Evolutionary conservation across 2,888 invertebrate species (phyloP), one percentile per base, ranked within the genome.

Genomic region (Apamea sordens): DNA sequence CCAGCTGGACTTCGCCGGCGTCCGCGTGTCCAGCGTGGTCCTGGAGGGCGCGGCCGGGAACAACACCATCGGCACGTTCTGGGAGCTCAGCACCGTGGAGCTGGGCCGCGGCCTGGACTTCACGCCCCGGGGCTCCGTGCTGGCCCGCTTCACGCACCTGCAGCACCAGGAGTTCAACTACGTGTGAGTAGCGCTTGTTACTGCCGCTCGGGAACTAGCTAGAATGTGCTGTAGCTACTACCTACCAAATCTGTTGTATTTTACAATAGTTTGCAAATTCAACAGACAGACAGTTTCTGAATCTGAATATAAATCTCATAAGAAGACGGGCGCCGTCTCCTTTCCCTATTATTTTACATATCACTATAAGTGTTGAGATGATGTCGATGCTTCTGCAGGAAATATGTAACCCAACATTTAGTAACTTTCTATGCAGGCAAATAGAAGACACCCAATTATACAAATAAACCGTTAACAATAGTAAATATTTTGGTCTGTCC

Each of bases 51-150:
- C 95, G 24, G 97, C 97, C 0, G 97, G 97, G 0, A 89, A 92
- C 24, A 98, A 98, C 94, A 93, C 94, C 1, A 86, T 98, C 63
- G 94, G 95, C 81, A 98, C 98, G 0, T 98, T 97, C 94, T 99
- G 98, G 98, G 98, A 98, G 96, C 98, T 98, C 94, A 98, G 98
- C 78, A 98, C 98, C 72, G 97, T 98, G 86, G 98, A 99, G 91
- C 93, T 99, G 61, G 97, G 98, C 0, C 97, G 98, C 1, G 99
- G 99, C 0, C 97, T 99, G 92, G 98, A 99, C 95, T 99, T 99
- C 95, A 97, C 97, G 15, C 98, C 98, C 0, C 97, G 98, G 0
- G 98, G 98, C 70, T 94, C 97, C 67, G 97, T 98, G 59, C 97
- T 98, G 70, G 98, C 98, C 0, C 93, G 97, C 68, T 97, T 98